A percentile compares a stretch with the other conserved stretches of the same genome.
Conservation (phyloP, 2,888 invertebrate genomes). For the Patella caerulea region DNA sequence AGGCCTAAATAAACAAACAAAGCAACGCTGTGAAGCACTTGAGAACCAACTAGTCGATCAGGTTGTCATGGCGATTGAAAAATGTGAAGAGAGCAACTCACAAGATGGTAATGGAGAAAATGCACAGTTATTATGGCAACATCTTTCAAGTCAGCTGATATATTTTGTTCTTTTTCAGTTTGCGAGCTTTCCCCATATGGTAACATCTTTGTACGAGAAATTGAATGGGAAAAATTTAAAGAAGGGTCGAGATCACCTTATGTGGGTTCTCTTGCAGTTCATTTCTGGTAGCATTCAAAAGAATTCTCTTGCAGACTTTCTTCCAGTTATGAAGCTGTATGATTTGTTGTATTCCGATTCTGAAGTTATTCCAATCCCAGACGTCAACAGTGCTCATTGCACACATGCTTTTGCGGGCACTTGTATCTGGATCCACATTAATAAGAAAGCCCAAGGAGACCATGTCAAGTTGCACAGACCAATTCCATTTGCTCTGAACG, state of each 20-base stretch:
- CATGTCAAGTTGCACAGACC: conserved; percentile 82
- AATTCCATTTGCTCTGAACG: conserved; percentile 85
- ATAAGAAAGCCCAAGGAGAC: conserved; percentile 89
- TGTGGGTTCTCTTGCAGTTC: conserved; percentile 98
- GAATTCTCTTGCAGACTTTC: conserved; percentile 88
- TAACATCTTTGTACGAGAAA: conserved; percentile 89
- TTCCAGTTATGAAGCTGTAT: conserved; percentile 91
- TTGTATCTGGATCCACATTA: conserved; percentile 97
- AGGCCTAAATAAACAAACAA: conserved; percentile 91
- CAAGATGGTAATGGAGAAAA: conserved; percentile 44
- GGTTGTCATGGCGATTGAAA: conserved; percentile 92
- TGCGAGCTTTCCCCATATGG: conserved; percentile 92
- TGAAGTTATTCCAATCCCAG: conserved; percentile 90
- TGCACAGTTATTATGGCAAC: conserved; percentile 80
- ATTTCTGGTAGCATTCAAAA: conserved; percentile 96
- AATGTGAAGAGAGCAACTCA: conserved; percentile 70
- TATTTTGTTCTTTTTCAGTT: conserved; percentile 95
- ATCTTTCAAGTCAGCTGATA: conserved; percentile 93
- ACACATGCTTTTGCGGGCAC: conserved; percentile 94
- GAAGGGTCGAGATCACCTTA: conserved; percentile 95
- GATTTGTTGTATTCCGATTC: conserved; percentile 92
- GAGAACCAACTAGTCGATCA: conserved; percentile 94
- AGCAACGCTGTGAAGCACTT: conserved; percentile 87
- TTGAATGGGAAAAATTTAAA: conserved; percentile 82
- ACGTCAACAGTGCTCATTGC: conserved; percentile 87